Conservation (phyloP, 1,140 invertebrate genomes). For the Copidosoma floridanum region DNA sequence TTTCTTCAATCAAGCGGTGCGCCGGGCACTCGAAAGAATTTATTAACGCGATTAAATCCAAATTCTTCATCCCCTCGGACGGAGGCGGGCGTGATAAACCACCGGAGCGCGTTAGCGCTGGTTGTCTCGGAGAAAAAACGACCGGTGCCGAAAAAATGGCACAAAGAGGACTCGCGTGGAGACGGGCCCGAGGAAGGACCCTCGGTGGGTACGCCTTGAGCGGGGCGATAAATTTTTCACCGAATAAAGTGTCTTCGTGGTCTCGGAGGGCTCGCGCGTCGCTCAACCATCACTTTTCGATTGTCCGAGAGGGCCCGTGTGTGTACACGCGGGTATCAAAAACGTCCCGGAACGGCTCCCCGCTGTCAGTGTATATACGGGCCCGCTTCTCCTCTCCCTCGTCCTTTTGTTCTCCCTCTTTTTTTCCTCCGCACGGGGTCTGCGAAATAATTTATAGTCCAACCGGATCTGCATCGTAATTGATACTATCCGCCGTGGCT, state of each 20-base stretch:
- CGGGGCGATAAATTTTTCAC: constrained; percentile 23
- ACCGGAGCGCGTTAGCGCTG: constrained; percentile 3
- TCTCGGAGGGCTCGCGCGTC: constrained; percentile 9
- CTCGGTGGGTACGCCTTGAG: too few species aligned
- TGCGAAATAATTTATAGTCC: constrained; percentile 38
- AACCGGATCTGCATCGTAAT: constrained; percentile 37
- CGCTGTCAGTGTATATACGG: constrained; percentile 8
- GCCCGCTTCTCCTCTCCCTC: neutral
- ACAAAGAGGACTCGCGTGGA: too few species aligned
- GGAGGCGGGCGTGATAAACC: constrained; percentile 8
- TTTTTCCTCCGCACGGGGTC: constrained; percentile 28
- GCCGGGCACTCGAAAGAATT: constrained; percentile 1
- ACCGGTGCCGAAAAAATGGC: too few species aligned
- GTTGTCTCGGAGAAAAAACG: too few species aligned
- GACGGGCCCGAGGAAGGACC: too few species aligned
- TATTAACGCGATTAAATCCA: constrained; percentile 13
- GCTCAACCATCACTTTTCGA: constrained; percentile 27
- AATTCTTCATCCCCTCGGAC: neutral
- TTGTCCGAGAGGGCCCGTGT: constrained; percentile 12
- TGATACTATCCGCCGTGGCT: constrained; percentile 41
- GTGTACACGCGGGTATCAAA: constrained; percentile 9
- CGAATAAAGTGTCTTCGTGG: neutral
- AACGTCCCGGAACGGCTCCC: constrained; percentile 20
- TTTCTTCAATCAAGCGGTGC: neutral
- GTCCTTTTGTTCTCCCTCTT: too few species aligned